Conservation (phyloP, 2,113 vertebrate genomes). For the Thalassoma bifasciatum region DNA sequence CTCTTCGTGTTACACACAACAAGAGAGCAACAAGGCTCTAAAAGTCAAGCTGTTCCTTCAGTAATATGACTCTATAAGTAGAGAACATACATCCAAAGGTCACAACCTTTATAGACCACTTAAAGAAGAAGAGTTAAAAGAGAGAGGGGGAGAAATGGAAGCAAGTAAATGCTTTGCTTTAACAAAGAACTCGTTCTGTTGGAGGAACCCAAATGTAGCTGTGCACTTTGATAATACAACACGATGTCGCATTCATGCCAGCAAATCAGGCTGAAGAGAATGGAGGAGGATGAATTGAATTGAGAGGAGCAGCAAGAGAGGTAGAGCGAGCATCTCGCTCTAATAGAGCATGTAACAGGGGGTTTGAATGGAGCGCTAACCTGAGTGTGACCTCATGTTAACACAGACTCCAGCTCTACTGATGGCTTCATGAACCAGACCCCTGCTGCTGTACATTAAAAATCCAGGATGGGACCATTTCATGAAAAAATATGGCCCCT, state of each 20-base stretch:
- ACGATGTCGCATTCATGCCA: conserved; percentile 21
- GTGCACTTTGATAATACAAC: not conserved
- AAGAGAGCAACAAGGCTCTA: too few species aligned
- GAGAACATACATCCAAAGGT: too few species aligned
- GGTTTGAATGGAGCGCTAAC: conserved; percentile 49
- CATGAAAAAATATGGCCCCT: not conserved
- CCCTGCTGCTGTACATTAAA: not conserved
- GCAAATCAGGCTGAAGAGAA: conserved; percentile 21
- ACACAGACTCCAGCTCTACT: conserved; percentile 2
- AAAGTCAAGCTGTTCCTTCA: too few species aligned
- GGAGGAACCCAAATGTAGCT: conserved; percentile 30
- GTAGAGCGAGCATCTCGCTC: conserved; percentile 10
- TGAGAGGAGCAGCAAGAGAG: not conserved
- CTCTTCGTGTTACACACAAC: too few species aligned
- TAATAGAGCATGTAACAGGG: conserved; percentile 47
- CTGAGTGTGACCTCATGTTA: conserved; percentile 35
- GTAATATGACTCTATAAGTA: too few species aligned
- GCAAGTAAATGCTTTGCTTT: conserved; percentile 8
- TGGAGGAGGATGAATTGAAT: conserved; percentile 25
- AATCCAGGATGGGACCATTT: conserved; percentile 9
- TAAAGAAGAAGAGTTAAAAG: not conserved
- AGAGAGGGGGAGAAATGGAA: not conserved
- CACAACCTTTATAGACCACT: too few species aligned
- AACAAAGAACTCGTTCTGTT: conserved; percentile 19
- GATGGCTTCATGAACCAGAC: conserved; percentile 18